A percentile compares a stretch with the other conserved stretches of the same genome.
Conservation (phyloP, 2,797 vertebrate species). For the Peromyscus eremicus region DNA sequence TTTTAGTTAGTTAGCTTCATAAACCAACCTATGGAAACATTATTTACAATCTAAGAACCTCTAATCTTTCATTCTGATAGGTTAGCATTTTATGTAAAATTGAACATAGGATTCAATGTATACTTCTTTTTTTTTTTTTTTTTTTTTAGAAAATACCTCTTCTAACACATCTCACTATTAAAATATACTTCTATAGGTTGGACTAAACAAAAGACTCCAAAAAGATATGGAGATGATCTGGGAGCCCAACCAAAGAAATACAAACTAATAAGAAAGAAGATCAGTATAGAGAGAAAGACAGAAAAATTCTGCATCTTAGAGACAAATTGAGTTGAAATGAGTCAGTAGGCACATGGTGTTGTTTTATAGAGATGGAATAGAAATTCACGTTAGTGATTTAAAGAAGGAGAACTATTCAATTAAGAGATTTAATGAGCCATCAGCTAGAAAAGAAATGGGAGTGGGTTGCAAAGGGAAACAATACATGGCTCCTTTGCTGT, state of each 20-base stretch:
- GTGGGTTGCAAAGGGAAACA: slow-evolving; percentile 7
- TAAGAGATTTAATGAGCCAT: slow-evolving; percentile 61
- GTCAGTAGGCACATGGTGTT: not conserved
- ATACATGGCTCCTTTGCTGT: not conserved
- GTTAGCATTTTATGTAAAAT: not conserved
- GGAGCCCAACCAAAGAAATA: not conserved
- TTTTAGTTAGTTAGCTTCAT: not conserved
- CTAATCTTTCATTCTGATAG: not conserved
- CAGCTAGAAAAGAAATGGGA: slow-evolving; percentile 40
- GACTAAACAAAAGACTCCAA: not conserved
- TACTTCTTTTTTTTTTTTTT: not conserved
- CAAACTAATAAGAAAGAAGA: not conserved
- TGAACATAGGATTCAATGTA: not conserved
- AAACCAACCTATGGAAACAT: not conserved
- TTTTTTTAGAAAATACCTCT: not conserved
- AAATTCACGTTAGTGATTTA: slow-evolving; percentile 43
- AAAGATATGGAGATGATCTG: not conserved
- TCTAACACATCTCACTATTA: slow-evolving; percentile 15
- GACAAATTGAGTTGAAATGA: not conserved
- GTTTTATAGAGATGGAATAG: not conserved
- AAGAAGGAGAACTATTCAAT: slow-evolving; percentile 17
- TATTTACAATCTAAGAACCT: not conserved
- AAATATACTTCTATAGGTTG: not conserved
- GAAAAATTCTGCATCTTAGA: not conserved
- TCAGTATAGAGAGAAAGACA: not conserved